Conservation (phyloP, 2,113 vertebrate genomes). For the Acrocephalus kingi region DNA sequence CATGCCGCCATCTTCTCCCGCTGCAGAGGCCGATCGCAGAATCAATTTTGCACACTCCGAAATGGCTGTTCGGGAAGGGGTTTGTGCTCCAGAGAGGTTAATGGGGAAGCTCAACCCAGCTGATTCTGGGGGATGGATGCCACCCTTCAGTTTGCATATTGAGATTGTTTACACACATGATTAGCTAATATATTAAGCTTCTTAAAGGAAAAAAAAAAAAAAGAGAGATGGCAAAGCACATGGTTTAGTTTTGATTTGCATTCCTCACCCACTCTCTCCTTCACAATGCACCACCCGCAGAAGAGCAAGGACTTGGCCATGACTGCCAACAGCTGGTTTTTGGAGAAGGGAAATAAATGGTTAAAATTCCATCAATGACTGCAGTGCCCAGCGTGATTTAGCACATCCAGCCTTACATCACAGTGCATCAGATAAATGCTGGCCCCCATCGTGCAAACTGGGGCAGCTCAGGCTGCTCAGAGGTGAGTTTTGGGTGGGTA, state of each 20-base stretch:
- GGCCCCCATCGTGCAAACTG: accelerated
- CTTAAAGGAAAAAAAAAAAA: neutral
- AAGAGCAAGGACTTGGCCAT: neutral
- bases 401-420: neutral
- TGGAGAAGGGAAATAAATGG: neutral
- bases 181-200: neutral
- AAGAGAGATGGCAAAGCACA: neutral
- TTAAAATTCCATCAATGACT: neutral
- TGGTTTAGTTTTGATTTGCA: neutral
- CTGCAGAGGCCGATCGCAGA: neutral
- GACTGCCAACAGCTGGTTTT: neutral
- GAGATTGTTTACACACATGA: neutral
- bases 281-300: accelerated
- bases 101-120: neutral
- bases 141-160: neutral
- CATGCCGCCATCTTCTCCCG: slow-evolving; percentile 38
- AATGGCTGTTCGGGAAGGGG: slow-evolving; percentile 1
- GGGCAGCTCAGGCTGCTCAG: neutral
- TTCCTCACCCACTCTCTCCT: neutral
- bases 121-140: neutral
- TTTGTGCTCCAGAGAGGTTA: neutral
- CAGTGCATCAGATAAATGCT: neutral
- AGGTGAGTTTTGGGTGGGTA: neutral
- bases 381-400: neutral
- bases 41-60: neutral